These are phyloP conservation scores for Catamblyrhynchus diadema DNA, from an alignment of 2,797 vertebrate species.

Conservation along the genomic window DNA sequence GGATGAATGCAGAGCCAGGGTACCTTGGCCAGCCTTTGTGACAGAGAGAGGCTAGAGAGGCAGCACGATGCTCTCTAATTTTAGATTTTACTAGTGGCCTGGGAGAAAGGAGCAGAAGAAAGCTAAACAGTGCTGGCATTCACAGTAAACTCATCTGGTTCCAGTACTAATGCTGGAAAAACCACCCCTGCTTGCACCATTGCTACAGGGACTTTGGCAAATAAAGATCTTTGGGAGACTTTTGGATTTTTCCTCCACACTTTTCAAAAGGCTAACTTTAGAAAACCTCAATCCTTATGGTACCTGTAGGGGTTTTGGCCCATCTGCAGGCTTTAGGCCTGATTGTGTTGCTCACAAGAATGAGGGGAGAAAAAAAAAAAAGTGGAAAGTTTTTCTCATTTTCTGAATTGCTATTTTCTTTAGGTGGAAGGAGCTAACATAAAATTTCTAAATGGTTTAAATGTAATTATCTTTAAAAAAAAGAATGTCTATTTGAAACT, in stretches of 20 bases:
- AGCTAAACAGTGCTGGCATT: neutral
- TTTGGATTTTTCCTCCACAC: neutral
- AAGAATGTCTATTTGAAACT: neutral
- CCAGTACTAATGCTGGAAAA: neutral
- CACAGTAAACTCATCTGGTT: neutral
- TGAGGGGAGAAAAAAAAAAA: neutral
- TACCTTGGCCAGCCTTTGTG: neutral
- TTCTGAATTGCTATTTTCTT: neutral
- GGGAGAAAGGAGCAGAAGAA: neutral
- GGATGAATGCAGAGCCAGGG: neutral
- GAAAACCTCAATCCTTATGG: neutral
- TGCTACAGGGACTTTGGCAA: neutral
- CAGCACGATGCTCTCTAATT: neutral
- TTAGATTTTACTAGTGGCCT: neutral
- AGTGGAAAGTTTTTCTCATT: neutral
- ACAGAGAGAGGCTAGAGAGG: neutral
- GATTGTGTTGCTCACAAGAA: neutral
- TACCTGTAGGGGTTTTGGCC: neutral
- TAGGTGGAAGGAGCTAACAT: neutral
- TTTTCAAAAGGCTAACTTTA: neutral
- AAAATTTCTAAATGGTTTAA: neutral
- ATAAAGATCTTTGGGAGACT: neutral
- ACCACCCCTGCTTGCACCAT: neutral
- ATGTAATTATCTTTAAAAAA: neutral
- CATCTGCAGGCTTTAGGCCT: neutral